These are phyloP conservation scores for Entomobrya multifasciata DNA, from an alignment of 2,888 invertebrate species.

Conservation along the genomic window DNA sequence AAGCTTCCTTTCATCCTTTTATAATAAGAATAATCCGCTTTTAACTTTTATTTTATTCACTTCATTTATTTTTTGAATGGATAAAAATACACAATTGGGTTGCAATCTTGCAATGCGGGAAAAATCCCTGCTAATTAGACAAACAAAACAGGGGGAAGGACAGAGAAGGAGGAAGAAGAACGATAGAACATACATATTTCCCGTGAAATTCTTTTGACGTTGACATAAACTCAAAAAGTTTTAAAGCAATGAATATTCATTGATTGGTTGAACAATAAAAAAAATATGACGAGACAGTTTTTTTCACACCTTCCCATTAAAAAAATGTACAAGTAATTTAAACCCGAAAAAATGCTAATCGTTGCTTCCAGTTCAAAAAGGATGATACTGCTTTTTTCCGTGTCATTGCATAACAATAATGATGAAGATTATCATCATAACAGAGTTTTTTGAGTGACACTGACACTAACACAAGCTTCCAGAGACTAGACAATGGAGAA, in stretches of 20 bases:
- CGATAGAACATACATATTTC: too few relatives aligned
- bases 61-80: conserved; percentile 27
- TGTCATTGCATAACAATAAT: not conserved
- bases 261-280: not conserved
- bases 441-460: conserved; percentile 23
- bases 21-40: not conserved
- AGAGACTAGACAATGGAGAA: not conserved
- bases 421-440: too few relatives aligned
- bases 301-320: conserved; percentile 30
- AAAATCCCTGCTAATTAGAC: conserved; percentile 40
- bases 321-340: conserved; percentile 18
- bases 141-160: not conserved
- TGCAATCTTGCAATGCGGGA: too few relatives aligned
- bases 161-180: too few relatives aligned
- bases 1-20: too few relatives aligned
- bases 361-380: not conserved
- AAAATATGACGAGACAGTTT: not conserved
- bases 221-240: not conserved
- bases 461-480: not conserved
- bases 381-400: not conserved
- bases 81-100: too few relatives aligned
- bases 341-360: conserved; percentile 40
- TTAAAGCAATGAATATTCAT: conserved; percentile 46
- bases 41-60: not conserved
- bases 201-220: not conserved